A percentile compares a stretch with the other conserved stretches of the same genome.
Evolutionary conservation across 2,888 invertebrate species (phyloP).

Genomic region (Troilus luridus): DNA sequence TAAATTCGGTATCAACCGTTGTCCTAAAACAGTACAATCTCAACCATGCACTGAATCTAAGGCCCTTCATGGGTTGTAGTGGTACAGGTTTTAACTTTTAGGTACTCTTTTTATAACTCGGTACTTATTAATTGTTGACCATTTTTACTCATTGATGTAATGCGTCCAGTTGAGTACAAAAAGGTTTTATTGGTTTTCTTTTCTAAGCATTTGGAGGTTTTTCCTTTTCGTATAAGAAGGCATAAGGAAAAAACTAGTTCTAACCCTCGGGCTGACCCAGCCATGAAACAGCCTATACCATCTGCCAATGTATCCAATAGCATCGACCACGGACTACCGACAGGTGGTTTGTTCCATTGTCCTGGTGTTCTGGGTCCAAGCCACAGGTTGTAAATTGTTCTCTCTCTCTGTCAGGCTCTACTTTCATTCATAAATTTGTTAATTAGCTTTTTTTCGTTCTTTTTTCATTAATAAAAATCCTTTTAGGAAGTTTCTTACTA

Average conservation of each 20-base stretch:
- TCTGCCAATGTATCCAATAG: neutral
- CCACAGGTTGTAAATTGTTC: constrained; percentile 27
- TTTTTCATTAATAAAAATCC: neutral
- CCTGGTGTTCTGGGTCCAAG: neutral
- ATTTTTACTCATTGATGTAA: too few species aligned
- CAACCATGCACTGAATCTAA: too few species aligned
- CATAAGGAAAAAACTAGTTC: neutral
- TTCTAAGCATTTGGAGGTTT: neutral
- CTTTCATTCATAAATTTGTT: neutral
- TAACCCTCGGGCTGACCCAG: neutral
- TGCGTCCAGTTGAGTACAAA: too few species aligned
- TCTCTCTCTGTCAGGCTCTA: neutral
- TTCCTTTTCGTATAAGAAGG: neutral
- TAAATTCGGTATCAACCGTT: too few species aligned
- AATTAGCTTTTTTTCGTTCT: neutral
- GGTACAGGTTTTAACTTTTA: too few species aligned
- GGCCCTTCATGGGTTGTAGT: too few species aligned
- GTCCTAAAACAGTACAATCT: too few species aligned
- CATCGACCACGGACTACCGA: neutral
- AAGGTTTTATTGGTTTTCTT: too few species aligned
- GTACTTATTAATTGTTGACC: too few species aligned
- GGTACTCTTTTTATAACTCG: too few species aligned
- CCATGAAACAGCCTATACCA: neutral
- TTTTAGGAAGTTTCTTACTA: neutral
- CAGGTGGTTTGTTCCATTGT: constrained; percentile 2